Base-by-base conservation (phyloP, 2,888 invertebrate genomes). In the Drosophila histrio region DNA sequence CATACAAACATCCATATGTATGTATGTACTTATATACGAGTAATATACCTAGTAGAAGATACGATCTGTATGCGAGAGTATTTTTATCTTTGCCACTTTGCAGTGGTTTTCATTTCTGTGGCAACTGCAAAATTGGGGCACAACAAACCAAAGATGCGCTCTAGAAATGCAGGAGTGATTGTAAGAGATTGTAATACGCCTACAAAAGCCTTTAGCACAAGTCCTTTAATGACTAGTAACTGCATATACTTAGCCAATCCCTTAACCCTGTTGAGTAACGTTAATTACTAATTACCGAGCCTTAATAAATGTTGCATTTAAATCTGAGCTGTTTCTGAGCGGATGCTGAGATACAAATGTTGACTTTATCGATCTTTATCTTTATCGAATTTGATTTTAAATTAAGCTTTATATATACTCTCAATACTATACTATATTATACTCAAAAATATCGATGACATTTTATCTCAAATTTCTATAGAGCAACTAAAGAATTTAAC, bases 41-140 rank as follows among this genome's bases (percentile, higher is more conserved):
- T 13, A 19, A 38, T 43, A 28, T 59, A 41, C 56, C 38, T 52
- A 41, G 36, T 52, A 41, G 36, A 17, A 57, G 44, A 63, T 62
- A 38, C 52, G 52, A 67, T 62, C 26, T 71, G 57, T 43, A 39
- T 65, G 15, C 38, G 50, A 59, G 34, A 28, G 60, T 67, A 67
- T 64, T 77, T 66, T 63, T 50, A 59, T 61, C 65, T 61, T 50
- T 47, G 50, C 44, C 63, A 59, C 66, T 70, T 65, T 56, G 44
- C 72, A 58, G 50, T 50, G 58, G 19, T 53, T 58, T 41, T 53
- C 57, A 64, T 30, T 36, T 57, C 66, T 63, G 47, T 30, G 47
- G 50, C 63, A 47, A 59, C 34, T 52, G 52, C 38, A 19, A 52
- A 68, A 56, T 44, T 52, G 54, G 63, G 50, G 34, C 68, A 47